These are phyloP conservation scores for Phrynocephalus vlangalii DNA, from an alignment of 2,797 vertebrate species.

Conservation along the genomic window DNA sequence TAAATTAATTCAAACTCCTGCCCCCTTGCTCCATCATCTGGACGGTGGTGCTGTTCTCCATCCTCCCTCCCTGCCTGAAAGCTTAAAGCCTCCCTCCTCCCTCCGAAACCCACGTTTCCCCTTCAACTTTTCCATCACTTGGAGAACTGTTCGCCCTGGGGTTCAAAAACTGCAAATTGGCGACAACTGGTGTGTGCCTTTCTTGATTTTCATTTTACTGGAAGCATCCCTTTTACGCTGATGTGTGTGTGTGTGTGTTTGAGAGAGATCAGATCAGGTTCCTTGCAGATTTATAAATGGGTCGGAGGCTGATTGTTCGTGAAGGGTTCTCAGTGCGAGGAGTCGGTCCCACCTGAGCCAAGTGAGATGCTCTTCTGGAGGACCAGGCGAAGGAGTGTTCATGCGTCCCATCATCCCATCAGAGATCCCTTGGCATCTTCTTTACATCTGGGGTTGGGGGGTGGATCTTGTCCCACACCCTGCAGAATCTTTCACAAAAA, in stretches of 20 bases:
- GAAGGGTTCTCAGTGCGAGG: no score
- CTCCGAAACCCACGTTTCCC: no score
- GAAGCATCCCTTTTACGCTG: background rate
- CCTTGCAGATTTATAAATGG: no score
- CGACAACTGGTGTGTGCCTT: no score
- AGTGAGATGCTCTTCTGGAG: background rate
- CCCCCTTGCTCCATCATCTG: no score
- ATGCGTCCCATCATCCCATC: no score
- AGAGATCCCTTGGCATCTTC: background rate
- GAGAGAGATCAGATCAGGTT: conserved; percentile 33
- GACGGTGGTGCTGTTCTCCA: no score
- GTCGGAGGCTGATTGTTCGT: no score
- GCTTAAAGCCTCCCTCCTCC: background rate
- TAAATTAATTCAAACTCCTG: background rate
- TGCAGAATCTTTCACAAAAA: background rate
- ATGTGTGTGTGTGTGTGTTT: no score
- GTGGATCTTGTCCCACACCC: background rate
- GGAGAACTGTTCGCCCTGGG: background rate
- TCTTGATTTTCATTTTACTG: no score
- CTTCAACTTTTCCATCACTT: conserved; percentile 13
- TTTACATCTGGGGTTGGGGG: no score
- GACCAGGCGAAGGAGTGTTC: no score
- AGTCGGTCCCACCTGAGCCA: background rate
- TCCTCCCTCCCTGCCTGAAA: background rate
- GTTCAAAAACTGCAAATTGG: background rate